Evolutionary conservation across 1,140 invertebrate species (phyloP).

Genomic region (Melanaphis sacchari): DNA sequence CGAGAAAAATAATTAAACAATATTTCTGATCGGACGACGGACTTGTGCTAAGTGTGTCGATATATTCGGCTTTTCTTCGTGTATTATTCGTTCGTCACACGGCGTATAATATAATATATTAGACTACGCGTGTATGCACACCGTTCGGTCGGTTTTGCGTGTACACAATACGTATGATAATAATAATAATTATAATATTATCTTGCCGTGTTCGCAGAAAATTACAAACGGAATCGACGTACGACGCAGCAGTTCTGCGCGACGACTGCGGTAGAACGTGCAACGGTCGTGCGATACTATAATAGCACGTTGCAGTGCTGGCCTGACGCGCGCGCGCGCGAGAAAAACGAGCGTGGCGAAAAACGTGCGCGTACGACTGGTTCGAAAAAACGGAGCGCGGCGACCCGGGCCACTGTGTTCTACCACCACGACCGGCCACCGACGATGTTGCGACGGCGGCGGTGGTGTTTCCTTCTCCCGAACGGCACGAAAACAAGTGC

Average conservation of each 20-base stretch:
- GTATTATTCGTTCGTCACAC: not conserved
- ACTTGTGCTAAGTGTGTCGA: not conserved
- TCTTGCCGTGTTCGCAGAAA: not conserved
- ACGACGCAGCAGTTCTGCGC: not conserved
- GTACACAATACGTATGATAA: not conserved
- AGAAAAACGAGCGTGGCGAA: constrained; percentile 49
- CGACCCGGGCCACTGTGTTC: not conserved
- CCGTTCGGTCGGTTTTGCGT: not conserved
- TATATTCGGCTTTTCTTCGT: not conserved
- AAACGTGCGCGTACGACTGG: constrained; percentile 56
- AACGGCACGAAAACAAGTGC: not conserved
- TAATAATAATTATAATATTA: not conserved
- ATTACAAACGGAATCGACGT: not conserved
- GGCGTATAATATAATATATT: not conserved
- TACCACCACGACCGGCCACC: no score
- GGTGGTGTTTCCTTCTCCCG: constrained; percentile 12
- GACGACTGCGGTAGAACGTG: not conserved
- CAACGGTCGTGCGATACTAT: not conserved
- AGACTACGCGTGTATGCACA: not conserved
- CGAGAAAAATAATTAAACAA: not conserved
- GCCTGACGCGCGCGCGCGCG: constrained; percentile 27
- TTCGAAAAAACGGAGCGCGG: constrained; percentile 22
- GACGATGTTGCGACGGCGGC: not conserved
- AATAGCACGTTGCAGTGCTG: not conserved
- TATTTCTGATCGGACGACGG: not conserved